phyloP scores from a whole-genome alignment of 2,888 invertebrate species.

The Lordiphosa fenestrarum region DNA sequence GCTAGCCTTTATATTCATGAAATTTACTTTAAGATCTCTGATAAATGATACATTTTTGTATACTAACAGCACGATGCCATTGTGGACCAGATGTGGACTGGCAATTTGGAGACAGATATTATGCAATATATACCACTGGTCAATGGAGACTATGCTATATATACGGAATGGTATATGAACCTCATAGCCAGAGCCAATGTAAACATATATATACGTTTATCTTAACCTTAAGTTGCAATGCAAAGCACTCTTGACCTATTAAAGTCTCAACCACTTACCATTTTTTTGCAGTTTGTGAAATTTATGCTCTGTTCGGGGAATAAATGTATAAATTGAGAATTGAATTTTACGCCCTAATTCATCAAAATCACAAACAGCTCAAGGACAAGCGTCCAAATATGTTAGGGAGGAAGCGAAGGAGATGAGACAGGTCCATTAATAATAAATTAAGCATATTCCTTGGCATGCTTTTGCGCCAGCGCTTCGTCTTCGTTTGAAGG shows the following conservation, averaged over 20 bases:
- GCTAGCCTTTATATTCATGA: neutral
- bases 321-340: slow-evolving; percentile 4
- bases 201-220: neutral
- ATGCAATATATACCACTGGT: slow-evolving; percentile 4
- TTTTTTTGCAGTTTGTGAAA: neutral
- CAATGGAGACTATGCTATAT: slow-evolving; percentile 27
- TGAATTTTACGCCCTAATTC: slow-evolving; percentile 22
- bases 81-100: slow-evolving; percentile 16
- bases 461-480: slow-evolving; percentile 23
- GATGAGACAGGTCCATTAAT: slow-evolving; percentile 42
- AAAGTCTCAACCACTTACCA: neutral
- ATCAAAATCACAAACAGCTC: slow-evolving; percentile 27
- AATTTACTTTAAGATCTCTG: neutral
- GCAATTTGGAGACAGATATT: slow-evolving; percentile 11
- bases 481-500: slow-evolving; percentile 10
- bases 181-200: neutral
- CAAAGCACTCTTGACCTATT: no score
- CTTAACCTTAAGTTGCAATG: neutral
- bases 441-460: slow-evolving; percentile 51
- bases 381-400: slow-evolving; percentile 18
- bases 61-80: slow-evolving; percentile 20
- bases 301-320: no score
- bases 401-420: slow-evolving; percentile 1
- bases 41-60: neutral
- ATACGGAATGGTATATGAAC: slow-evolving; percentile 3